Conservation (phyloP, 2,888 invertebrate genomes). For the Brachypalpus laphriformis region DNA sequence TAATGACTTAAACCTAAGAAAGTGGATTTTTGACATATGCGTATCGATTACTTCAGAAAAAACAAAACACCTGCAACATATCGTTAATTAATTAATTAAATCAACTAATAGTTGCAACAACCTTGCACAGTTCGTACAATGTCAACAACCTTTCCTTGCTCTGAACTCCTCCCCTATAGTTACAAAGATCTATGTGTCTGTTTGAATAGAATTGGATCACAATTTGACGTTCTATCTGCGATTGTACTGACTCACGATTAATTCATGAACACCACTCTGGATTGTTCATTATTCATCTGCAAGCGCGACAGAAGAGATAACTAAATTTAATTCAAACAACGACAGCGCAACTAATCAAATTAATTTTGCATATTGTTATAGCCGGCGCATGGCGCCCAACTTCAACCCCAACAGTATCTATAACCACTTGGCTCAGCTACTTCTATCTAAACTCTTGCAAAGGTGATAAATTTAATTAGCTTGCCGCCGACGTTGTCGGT, state of each 20-base stretch:
- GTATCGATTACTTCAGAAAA: slow-evolving; percentile 11
- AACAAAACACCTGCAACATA: slow-evolving; percentile 1
- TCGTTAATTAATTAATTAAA: slow-evolving; percentile 21
- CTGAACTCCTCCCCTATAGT: not conserved
- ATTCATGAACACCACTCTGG: too few relatives aligned
- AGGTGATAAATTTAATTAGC: slow-evolving; percentile 58
- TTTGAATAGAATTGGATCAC: too few relatives aligned
- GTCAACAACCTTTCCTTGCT: slow-evolving; percentile 50
- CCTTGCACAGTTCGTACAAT: slow-evolving; percentile 42
- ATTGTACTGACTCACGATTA: too few relatives aligned
- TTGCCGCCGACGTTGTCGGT: slow-evolving; percentile 13
- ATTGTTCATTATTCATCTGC: not conserved
- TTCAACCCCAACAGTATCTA: slow-evolving; percentile 23
- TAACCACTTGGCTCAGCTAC: not conserved
- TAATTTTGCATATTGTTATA: not conserved
- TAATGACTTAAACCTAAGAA: slow-evolving; percentile 3
- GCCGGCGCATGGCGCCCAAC: not conserved
- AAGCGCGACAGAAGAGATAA: not conserved
- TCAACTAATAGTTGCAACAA: slow-evolving; percentile 26
- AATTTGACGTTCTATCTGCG: too few relatives aligned
- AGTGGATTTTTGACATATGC: not conserved
- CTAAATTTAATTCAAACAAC: slow-evolving; percentile 19
- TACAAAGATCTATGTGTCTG: too few relatives aligned
- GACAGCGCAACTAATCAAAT: slow-evolving; percentile 25
- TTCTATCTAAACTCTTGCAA: slow-evolving; percentile 33